Evolutionary conservation across 2,797 vertebrate genomes (phyloP).

Genomic region (Anguilla marmorata): DNA sequence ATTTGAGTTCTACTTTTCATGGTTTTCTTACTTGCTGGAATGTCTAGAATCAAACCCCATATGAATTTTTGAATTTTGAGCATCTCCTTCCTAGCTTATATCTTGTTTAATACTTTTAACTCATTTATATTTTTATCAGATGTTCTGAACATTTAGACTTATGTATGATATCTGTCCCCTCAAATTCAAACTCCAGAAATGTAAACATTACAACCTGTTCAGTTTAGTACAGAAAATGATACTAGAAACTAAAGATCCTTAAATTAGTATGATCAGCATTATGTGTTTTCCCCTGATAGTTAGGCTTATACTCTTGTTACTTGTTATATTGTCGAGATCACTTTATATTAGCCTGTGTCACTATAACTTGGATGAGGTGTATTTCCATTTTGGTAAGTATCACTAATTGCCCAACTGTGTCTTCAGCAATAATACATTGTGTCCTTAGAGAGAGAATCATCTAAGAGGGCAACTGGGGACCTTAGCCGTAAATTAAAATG

Average conservation of each 20-base stretch:
- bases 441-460: neutral
- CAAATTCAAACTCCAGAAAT: neutral
- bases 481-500: neutral
- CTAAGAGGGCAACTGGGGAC: neutral
- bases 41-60: neutral
- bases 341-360: neutral
- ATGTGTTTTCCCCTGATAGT: neutral
- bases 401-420: neutral
- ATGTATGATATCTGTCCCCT: neutral
- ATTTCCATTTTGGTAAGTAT: too few species aligned
- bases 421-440: neutral
- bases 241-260: neutral
- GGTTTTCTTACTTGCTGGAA: neutral
- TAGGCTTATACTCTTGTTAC: neutral
- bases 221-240: neutral
- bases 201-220: neutral
- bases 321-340: neutral
- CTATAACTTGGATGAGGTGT: neutral
- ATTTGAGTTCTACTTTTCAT: neutral
- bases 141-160: neutral
- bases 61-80: neutral
- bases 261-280: neutral
- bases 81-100: neutral
- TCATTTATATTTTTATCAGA: neutral
- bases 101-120: neutral